Conservation (phyloP, 1,140 invertebrate genomes). For the Pinna nobilis region DNA sequence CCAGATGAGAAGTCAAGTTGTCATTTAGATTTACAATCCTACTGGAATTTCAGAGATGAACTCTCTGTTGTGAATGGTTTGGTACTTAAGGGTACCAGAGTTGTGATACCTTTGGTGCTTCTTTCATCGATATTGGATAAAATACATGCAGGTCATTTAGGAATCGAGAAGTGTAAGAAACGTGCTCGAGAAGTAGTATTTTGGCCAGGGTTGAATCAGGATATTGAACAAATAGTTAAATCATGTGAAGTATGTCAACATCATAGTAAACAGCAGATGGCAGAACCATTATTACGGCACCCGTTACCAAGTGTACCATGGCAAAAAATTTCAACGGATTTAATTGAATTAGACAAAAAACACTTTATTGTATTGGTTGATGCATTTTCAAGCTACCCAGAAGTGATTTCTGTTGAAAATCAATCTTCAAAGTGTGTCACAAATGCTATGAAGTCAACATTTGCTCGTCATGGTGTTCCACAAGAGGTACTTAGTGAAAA, state of each 20-base stretch:
- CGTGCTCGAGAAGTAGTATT: conserved; percentile 42
- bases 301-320: conserved; percentile 39
- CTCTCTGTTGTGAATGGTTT: conserved; percentile 36
- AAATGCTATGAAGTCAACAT: conserved; percentile 6
- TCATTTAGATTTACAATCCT: background rate
- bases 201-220: conserved; percentile 52
- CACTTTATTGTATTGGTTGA: conserved; percentile 39
- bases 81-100: conserved; percentile 41
- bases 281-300: conserved; percentile 39
- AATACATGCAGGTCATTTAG: conserved; percentile 47
- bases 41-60: conserved; percentile 50
- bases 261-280: conserved; percentile 26
- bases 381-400: conserved; percentile 42
- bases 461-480: conserved; percentile 9
- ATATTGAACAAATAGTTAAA: conserved; percentile 49
- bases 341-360: conserved; percentile 32
- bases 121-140: conserved; percentile 37
- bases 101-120: conserved; percentile 40
- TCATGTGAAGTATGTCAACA: conserved; percentile 45
- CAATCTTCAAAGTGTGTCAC: background rate
- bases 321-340: conserved; percentile 33
- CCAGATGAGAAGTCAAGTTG: background rate
- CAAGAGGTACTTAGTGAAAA: conserved; percentile 4
- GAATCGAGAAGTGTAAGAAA: conserved; percentile 41
- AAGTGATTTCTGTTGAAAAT: conserved; percentile 24